Evolutionary conservation across 1,140 invertebrate species (phyloP).

Genomic region (Atta texana): DNA sequence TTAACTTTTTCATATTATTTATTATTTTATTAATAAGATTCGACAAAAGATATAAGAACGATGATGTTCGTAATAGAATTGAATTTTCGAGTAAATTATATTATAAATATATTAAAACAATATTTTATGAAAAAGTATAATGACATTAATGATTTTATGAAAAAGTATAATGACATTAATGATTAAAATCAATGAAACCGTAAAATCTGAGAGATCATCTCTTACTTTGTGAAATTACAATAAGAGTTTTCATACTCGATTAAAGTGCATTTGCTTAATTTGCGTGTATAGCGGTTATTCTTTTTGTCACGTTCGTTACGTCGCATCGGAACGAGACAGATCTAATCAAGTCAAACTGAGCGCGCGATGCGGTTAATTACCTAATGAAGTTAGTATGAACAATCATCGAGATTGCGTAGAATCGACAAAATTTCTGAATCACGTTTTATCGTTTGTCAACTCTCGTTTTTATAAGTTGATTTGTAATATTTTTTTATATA

Average conservation of each 20-base stretch:
- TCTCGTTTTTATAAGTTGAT: conserved; percentile 20
- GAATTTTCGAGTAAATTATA: conserved; percentile 28
- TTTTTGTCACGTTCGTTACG: conserved; percentile 74
- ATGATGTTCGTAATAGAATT: conserved; percentile 15
- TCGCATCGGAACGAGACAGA: conserved; percentile 43
- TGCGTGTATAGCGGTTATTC: conserved; percentile 36
- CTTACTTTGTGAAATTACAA: conserved; percentile 6
- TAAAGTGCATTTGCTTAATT: conserved; percentile 69
- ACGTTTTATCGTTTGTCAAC: conserved; percentile 58
- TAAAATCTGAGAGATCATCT: background rate
- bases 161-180: conserved; percentile 3
- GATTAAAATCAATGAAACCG: conserved; percentile 15
- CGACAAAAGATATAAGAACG: background rate
- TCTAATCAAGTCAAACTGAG: conserved; percentile 72
- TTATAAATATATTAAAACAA: background rate
- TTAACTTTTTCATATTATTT: background rate
- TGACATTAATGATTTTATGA: too few species aligned
- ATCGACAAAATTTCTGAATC: conserved; percentile 54
- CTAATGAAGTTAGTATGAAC: conserved; percentile 71
- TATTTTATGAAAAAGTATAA: background rate
- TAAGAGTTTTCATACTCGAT: conserved; percentile 23
- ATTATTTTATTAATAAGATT: conserved; percentile 15
- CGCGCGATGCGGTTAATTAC: conserved; percentile 63
- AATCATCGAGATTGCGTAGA: conserved; percentile 35
- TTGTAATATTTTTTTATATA: conserved; percentile 19